Evolutionary conservation across 2,113 vertebrate genomes (phyloP).

Genomic region (Coreoperca whiteheadi): DNA sequence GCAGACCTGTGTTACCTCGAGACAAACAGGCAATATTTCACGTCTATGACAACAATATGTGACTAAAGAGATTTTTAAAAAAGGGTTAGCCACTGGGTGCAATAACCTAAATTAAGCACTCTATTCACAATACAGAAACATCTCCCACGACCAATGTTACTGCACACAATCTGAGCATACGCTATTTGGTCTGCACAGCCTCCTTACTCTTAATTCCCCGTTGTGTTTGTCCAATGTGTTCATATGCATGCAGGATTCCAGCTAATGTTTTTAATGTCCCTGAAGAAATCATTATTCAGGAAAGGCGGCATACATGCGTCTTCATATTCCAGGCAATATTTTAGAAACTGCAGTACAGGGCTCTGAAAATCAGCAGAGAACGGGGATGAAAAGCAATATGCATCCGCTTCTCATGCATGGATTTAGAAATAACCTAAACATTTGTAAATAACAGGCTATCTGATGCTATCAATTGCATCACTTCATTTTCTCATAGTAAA

Average conservation of each 20-base stretch:
- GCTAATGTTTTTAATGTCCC: conserved; percentile 40
- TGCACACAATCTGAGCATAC: not conserved
- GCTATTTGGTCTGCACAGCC: not conserved
- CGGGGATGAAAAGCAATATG: not conserved
- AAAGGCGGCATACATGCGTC: conserved; percentile 5
- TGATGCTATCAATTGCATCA: not conserved
- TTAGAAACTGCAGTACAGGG: not conserved
- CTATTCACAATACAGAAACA: not conserved
- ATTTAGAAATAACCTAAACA: not conserved
- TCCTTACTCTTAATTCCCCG: conserved; percentile 13
- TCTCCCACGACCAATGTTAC: not conserved
- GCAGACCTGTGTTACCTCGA: not conserved
- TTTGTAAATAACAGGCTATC: not conserved
- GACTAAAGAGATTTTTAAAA: not conserved
- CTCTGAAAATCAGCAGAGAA: conserved; percentile 25
- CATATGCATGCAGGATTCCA: conserved; percentile 8
- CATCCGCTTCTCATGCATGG: not conserved
- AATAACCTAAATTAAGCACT: not conserved
- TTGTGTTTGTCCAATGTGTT: conserved; percentile 34
- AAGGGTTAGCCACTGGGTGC: not conserved
- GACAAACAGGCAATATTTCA: not conserved
- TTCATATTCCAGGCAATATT: conserved; percentile 37
- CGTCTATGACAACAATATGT: not conserved
- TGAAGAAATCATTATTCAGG: conserved; percentile 38
- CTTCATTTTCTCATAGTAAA: not conserved